Evolutionary conservation across 2,888 invertebrate genomes (phyloP), one percentile per base, ranked within the genome.

Genomic region (Eudemis profundana): DNA sequence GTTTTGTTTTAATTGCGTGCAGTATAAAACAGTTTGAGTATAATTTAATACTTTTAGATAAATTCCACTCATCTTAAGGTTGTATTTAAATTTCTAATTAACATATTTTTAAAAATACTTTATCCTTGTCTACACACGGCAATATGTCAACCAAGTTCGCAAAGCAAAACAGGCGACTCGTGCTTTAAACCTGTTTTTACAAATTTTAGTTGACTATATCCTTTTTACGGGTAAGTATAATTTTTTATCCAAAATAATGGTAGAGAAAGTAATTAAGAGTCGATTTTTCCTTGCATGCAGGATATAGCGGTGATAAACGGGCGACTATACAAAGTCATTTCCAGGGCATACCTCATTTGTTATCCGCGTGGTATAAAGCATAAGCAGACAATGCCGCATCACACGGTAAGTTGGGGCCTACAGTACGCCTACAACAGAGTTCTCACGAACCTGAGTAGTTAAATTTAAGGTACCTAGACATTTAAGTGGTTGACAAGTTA

Each of bases 301-400:
- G 17, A 42, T 53, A 53, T 5, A 42, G 42, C 23, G 54, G 64
- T 71, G 72, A 71, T 74, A 63, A 70, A 73, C 59, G 69, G 59
- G 19, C 60, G 63, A 69, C 40, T 50, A 49, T 44, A 68, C 59
- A 56, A 68, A 64, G 81, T 81, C 84, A 80, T 69, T 71, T 71
- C 68, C 81, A 80, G 75, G 70, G 74, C 78, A 79, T 78, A 75
- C 77, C 81, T 83, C 81, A 85, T 87, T 83, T 84, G 83, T 83
- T 83, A 82, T 79, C 78, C 70, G 73, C 66, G 67, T 36, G 59
- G 70, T 69, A 73, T 59, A 63, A 64, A 59, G 49, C 66, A 60
- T 50, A 61, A 60, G 64, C 63, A 66, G 77, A 82, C 83, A 83
- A 83, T 81, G 73, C 72, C 74, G 71, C 75, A 75, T 14, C 36